These are phyloP conservation scores for Orchesella cincta DNA, from an alignment of 1,140 invertebrate species.

Conservation along the genomic window DNA sequence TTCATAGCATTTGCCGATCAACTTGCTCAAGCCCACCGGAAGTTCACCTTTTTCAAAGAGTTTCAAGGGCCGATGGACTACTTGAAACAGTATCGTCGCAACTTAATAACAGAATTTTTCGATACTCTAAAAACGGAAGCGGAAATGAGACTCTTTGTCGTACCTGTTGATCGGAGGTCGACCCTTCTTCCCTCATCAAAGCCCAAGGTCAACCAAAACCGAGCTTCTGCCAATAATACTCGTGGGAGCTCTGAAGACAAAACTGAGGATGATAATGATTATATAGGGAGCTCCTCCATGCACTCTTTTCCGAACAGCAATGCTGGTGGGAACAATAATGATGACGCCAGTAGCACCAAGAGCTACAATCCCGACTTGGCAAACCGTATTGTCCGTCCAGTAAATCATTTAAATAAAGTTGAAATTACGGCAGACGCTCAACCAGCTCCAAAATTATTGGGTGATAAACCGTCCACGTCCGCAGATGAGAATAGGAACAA, in stretches of 20 bases:
- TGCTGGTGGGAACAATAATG: neutral
- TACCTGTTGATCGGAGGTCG: neutral
- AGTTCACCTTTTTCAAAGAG: neutral
- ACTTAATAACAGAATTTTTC: conserved; percentile 22
- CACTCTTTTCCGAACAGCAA: neutral
- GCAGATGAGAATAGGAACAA: too few species aligned
- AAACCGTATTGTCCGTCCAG: too few species aligned
- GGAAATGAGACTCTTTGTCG: neutral
- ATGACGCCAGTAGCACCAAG: too few species aligned
- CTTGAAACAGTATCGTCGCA: conserved; percentile 16
- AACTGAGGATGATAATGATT: neutral
- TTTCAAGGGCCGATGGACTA: conserved; percentile 27
- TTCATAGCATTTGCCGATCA: neutral
- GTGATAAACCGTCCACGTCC: too few species aligned
- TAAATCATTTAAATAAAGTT: too few species aligned
- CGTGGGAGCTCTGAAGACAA: neutral
- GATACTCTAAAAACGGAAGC: conserved; percentile 28
- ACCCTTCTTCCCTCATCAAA: neutral
- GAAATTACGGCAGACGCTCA: too few species aligned
- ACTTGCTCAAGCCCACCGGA: neutral
- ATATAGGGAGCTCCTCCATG: neutral
- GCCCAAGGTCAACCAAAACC: neutral
- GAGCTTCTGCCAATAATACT: neutral
- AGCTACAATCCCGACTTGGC: too few species aligned
- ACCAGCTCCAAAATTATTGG: too few species aligned